Evolutionary conservation across 2,888 invertebrate species (phyloP).

Genomic region (Plusia festucae): DNA sequence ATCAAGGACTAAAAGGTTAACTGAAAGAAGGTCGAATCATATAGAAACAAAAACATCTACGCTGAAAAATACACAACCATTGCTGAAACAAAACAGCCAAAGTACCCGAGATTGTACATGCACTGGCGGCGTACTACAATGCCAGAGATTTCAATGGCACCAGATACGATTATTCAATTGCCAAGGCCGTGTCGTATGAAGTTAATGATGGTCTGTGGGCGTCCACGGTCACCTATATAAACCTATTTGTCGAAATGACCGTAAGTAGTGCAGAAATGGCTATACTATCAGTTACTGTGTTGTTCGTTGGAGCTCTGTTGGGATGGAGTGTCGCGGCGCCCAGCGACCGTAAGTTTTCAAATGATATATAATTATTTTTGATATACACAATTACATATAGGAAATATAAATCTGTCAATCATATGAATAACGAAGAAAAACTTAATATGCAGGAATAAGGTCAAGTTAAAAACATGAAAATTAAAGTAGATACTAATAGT

Average conservation of each 20-base stretch:
- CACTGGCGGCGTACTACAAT: conserved; percentile 37
- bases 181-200: conserved; percentile 79
- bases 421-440: not conserved
- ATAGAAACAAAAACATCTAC: conserved; percentile 21
- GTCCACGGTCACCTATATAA: conserved; percentile 83
- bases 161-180: conserved; percentile 73
- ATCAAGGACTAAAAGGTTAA: conserved; percentile 17
- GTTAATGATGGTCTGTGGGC: conserved; percentile 81
- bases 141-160: conserved; percentile 43
- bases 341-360: conserved; percentile 79
- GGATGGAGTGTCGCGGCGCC: conserved; percentile 64
- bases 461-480: not conserved
- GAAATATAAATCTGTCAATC: not conserved
- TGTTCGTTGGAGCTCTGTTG: conserved; percentile 61
- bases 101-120: conserved; percentile 15
- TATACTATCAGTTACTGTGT: conserved; percentile 69
- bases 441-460: not conserved
- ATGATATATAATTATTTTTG: conserved; percentile 26
- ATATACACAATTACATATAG: conserved; percentile 15
- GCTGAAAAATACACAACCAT: conserved; percentile 19
- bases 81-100: conserved; percentile 43
- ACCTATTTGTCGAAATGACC: conserved; percentile 73
- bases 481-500: not conserved
- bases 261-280: conserved; percentile 77
- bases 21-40: not conserved